Evolutionary conservation across 1,140 invertebrate genomes (phyloP).

Genomic region (Zaprionus davidi): DNA sequence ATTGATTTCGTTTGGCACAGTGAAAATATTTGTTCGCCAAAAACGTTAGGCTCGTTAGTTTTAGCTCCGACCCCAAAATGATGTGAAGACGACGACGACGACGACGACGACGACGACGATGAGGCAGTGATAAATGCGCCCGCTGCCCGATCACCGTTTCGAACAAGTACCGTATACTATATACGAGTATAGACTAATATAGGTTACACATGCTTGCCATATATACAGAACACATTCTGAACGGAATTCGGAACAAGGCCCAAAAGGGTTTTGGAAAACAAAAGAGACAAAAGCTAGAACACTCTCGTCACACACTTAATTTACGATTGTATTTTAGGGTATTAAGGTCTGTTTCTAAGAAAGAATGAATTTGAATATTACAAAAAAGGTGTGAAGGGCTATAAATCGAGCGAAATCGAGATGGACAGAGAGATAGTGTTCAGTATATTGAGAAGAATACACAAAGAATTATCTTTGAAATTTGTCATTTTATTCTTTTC

Average conservation of each 20-base stretch:
- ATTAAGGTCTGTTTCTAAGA: neutral
- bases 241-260: neutral
- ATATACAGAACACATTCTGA: neutral
- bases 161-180: neutral
- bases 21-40: conserved; percentile 51
- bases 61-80: conserved; percentile 36
- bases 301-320: neutral
- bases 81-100: conserved; percentile 9
- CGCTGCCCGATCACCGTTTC: neutral
- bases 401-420: neutral
- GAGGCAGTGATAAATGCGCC: conserved; percentile 31
- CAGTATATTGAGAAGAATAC: no score
- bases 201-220: neutral
- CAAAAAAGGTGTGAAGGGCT: neutral
- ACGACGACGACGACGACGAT: neutral
- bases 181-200: neutral
- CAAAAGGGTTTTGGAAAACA: neutral
- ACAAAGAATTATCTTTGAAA: neutral
- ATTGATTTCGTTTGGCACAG: conserved; percentile 50
- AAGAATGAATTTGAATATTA: neutral
- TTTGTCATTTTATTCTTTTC: neutral
- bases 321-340: neutral
- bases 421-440: neutral
- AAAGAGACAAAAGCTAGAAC: neutral
- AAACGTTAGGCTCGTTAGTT: conserved; percentile 19